phyloP scores from a whole-genome alignment of 2,797 vertebrate genomes.

The Poecile montanus region DNA sequence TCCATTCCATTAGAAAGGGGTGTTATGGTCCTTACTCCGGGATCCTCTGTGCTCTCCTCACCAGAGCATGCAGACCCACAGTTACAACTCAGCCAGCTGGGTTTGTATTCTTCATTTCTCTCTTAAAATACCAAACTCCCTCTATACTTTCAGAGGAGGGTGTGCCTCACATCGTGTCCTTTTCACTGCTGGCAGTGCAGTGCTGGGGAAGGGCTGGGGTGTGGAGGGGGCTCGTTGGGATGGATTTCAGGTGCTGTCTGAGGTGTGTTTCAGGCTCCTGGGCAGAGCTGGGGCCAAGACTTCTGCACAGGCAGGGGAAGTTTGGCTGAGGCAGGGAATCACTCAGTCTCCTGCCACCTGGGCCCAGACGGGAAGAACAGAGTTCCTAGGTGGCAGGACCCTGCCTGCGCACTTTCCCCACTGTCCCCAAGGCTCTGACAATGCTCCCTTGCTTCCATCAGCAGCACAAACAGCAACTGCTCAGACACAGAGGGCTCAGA shows the following conservation, averaged over 20 bases:
- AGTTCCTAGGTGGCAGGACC: not conserved
- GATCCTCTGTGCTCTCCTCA: not conserved
- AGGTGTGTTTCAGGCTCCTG: not conserved
- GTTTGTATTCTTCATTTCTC: not conserved
- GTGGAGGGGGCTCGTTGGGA: not conserved
- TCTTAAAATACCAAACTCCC: not conserved
- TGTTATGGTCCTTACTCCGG: not conserved
- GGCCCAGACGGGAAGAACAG: not conserved
- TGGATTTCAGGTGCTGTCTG: not conserved
- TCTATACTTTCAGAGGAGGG: not conserved
- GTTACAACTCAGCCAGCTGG: not conserved
- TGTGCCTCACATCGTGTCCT: not conserved
- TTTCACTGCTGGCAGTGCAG: not conserved
- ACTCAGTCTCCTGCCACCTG: fast-evolving
- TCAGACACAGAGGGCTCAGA: not conserved
- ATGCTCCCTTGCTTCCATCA: not conserved
- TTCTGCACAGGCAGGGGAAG: not conserved
- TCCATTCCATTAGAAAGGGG: not conserved
- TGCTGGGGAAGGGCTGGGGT: fast-evolving
- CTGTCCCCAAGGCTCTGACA: not conserved
- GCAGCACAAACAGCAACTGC: not conserved
- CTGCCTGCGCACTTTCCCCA: not conserved
- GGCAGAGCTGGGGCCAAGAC: not conserved
- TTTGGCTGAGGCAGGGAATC: fast-evolving
- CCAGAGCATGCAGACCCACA: not conserved